These are phyloP conservation scores for Thamnophis sirtalis DNA, from an alignment of 2,113 vertebrate genomes.

Conservation along the genomic window DNA sequence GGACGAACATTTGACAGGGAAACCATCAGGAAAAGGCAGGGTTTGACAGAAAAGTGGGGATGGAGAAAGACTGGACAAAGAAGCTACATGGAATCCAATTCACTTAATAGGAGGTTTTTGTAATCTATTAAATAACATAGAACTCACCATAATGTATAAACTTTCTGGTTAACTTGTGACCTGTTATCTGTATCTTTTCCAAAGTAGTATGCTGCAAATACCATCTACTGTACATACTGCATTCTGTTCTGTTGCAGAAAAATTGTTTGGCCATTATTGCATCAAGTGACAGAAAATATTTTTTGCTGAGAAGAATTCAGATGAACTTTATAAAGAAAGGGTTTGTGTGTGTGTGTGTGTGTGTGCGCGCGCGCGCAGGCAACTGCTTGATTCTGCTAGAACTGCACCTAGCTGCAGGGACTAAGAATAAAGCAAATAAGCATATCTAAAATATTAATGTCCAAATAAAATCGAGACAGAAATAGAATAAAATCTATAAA, in stretches of 20 bases:
- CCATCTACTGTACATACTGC: neutral
- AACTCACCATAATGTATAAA: neutral
- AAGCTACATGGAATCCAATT: neutral
- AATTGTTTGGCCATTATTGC: neutral
- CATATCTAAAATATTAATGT: neutral
- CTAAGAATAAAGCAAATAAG: neutral
- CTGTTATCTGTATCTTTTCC: neutral
- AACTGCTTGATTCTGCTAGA: neutral
- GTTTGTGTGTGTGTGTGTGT: too few species aligned
- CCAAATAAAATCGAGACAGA: neutral
- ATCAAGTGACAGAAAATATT: neutral
- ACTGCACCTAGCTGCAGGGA: neutral
- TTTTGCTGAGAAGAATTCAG: neutral
- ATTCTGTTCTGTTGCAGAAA: neutral
- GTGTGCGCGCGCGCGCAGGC: rapidly evolving
- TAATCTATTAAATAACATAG: neutral
- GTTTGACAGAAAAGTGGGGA: neutral
- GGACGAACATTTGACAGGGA: neutral
- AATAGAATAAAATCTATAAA: neutral
- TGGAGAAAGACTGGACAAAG: neutral
- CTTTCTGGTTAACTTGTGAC: neutral
- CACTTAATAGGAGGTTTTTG: neutral
- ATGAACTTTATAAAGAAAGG: neutral
- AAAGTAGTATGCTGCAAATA: neutral
- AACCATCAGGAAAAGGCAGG: neutral